Base-by-base conservation (phyloP, 2,797 vertebrate genomes). In the Enteromius paludinosus region DNA sequence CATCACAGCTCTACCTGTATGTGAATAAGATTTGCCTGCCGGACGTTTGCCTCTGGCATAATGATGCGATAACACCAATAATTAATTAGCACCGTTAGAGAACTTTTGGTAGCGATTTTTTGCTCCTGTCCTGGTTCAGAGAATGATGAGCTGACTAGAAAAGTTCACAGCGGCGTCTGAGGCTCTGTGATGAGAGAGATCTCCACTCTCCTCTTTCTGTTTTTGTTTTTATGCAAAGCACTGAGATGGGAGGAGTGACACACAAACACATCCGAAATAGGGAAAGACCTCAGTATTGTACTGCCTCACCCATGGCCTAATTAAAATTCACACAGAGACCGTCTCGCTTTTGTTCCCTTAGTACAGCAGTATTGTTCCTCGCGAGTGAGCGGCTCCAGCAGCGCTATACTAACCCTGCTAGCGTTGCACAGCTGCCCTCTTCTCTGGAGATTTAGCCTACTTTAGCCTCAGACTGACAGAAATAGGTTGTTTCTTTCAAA, bases 391-490 rank as follows among this genome's bases (percentile, higher is more conserved):
- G 91, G 89, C 86, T 93, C 92, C 89, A 92, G 92, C 91, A 93
- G 91, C 91, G 79, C 90, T 93, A 79, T 41, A 47, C 79, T 82
- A 71, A 30, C 61, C 91, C 49, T 91, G 91, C 91, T 93, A 92
- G 92, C 91, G 88, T 87, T 89, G 90, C 90, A 88, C 90, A 91
- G 91, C 89, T 89, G 88, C 90, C 89, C 91, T 90, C 87, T 87
- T 79, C 92, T 94, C 92, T 87, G 84, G 93, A 93, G 93, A 88
- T 93, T 94, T 92, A 94, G 86, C 93, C 92, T 92, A 94, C 93
- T 94, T 95, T 94, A 93, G 92, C 93, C 91, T 91, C 91, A 92
- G 91, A 94, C 93, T 95, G 94, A 95, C 94, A 95, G 92, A 95
- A 95, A 94, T 95, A 93, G 94, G 94, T 94, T 95, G 93, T 92